phyloP scores from a whole-genome alignment of 2,797 vertebrate genomes.

The Acrossocheilus fasciatus region DNA sequence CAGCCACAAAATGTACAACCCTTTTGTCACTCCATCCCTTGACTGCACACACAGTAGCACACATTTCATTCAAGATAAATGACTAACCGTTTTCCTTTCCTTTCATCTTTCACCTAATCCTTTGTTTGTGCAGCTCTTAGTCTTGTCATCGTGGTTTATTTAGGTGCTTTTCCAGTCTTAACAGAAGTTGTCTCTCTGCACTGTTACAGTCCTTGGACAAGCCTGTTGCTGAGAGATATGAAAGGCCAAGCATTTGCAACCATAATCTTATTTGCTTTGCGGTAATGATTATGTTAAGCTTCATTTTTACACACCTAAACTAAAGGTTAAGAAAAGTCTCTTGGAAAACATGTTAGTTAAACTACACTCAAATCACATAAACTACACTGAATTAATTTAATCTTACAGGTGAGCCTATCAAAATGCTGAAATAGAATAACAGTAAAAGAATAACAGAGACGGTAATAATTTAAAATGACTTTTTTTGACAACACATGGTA shows the following conservation, averaged over 20 bases:
- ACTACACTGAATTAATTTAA: not conserved
- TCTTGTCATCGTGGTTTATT: slow-evolving; percentile 81
- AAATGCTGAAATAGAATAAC: not conserved
- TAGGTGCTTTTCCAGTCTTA: slow-evolving; percentile 75
- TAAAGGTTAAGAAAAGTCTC: not conserved
- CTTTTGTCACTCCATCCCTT: not conserved
- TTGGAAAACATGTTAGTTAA: not conserved
- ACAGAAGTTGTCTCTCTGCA: slow-evolving; percentile 65
- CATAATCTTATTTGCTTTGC: slow-evolving; percentile 60
- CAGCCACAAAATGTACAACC: not conserved
- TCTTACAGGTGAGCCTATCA: not conserved
- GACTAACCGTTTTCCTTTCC: slow-evolving; percentile 69
- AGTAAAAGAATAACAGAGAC: not conserved
- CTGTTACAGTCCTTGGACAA: slow-evolving; percentile 70
- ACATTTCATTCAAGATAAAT: slow-evolving; percentile 53
- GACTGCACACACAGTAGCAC: slow-evolving; percentile 44
- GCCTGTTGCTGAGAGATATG: slow-evolving; percentile 74
- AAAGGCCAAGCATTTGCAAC: slow-evolving; percentile 52
- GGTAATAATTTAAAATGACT: not conserved
- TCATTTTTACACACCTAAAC: slow-evolving; percentile 21
- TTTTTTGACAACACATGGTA: not conserved
- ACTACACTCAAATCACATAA: not conserved
- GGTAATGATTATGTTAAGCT: slow-evolving; percentile 55
- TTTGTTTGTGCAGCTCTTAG: slow-evolving; percentile 81
- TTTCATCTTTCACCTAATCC: slow-evolving; percentile 82